phyloP scores from a whole-genome alignment of 2,888 invertebrate species.

The Rhagonycha lutea region DNA sequence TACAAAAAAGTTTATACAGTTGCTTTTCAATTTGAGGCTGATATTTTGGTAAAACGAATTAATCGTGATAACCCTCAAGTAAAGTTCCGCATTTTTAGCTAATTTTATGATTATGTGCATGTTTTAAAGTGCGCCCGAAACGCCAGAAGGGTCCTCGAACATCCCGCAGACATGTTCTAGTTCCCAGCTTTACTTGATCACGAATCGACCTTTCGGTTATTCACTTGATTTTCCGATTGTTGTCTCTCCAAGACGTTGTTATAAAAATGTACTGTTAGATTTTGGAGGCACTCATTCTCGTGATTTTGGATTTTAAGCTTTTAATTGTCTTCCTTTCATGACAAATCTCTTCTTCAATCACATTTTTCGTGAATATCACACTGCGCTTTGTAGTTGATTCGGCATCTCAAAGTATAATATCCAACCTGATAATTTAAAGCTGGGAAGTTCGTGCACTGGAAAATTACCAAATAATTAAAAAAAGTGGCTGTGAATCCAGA shows the following conservation, averaged over 20 bases:
- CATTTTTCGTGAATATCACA: not conserved
- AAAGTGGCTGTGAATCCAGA: no score
- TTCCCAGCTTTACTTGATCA: slow-evolving; percentile 50
- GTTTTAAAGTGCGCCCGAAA: slow-evolving; percentile 34
- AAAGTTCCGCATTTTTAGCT: slow-evolving; percentile 49
- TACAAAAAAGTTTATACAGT: not conserved
- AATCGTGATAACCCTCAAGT: slow-evolving; percentile 18
- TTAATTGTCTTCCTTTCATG: not conserved
- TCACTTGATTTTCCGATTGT: slow-evolving; percentile 27
- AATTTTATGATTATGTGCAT: slow-evolving; percentile 42
- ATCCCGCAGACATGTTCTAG: slow-evolving; percentile 50
- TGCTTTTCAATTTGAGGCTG: not conserved
- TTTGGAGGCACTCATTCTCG: slow-evolving; percentile 10
- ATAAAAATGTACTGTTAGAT: slow-evolving; percentile 20
- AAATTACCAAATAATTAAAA: not conserved
- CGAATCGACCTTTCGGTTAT: slow-evolving; percentile 46
- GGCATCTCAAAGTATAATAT: not conserved
- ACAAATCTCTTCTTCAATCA: not conserved
- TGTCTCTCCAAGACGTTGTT: slow-evolving; percentile 9
- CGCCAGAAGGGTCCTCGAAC: slow-evolving; percentile 46
- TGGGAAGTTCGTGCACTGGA: not conserved
- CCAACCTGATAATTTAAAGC: not conserved
- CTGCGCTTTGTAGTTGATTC: not conserved
- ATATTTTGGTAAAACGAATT: slow-evolving; percentile 20
- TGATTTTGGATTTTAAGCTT: not conserved